Conservation (phyloP, 2,797 vertebrate genomes). For the Otolemur crassicaudatus region DNA sequence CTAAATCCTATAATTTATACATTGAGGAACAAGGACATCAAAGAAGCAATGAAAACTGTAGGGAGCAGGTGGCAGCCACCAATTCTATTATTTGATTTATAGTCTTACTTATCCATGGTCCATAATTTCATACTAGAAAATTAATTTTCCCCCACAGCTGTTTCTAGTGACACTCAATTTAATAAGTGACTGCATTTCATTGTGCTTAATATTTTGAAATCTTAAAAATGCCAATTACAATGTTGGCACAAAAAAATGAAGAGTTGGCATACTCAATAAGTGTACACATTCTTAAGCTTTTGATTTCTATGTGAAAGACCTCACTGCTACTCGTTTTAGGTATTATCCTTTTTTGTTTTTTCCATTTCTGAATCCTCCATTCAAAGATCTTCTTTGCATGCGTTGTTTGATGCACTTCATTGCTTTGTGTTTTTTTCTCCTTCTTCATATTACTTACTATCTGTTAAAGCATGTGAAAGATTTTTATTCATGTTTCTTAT, state of each 20-base stretch:
- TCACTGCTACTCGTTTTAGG: not conserved
- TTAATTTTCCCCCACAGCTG: not conserved
- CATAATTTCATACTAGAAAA: not conserved
- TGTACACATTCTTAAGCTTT: not conserved
- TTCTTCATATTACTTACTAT: not conserved
- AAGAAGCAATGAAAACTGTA: not conserved
- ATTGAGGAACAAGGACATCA: conserved; percentile 49
- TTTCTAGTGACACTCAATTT: not conserved
- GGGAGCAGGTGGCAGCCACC: not conserved
- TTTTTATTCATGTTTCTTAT: not conserved
- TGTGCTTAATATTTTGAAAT: too few species aligned
- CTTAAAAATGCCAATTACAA: not conserved
- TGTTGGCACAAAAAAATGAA: not conserved
- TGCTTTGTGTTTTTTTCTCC: not conserved
- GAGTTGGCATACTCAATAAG: not conserved
- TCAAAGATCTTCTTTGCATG: not conserved
- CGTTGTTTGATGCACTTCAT: not conserved
- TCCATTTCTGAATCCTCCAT: not conserved
- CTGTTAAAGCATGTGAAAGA: not conserved
- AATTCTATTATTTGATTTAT: not conserved
- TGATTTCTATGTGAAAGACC: not conserved
- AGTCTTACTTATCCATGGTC: not conserved
- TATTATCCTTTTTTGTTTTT: not conserved
- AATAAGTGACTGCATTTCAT: too few species aligned
- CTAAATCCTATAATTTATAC: conserved; percentile 52